Base-by-base conservation (phyloP, 2,888 invertebrate genomes). In the Stenichneumon culpator region DNA sequence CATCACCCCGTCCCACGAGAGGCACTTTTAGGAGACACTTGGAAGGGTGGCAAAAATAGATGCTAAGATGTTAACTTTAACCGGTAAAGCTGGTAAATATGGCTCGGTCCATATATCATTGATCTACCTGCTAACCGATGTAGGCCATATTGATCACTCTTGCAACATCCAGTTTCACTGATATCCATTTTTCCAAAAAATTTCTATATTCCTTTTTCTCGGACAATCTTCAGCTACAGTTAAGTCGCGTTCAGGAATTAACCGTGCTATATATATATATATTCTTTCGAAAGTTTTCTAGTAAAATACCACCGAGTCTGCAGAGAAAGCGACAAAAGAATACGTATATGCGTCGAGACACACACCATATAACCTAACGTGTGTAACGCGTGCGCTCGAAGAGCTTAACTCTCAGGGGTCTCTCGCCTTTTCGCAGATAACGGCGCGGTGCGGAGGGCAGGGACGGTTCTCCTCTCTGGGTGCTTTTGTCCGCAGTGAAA, bases 401-500 rank as follows among this genome's bases (percentile, higher is more conserved):
- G 63, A 70, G 68, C 69, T 75, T 60, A 68, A 74, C 50, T 74
- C 63, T 32, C 57, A 25, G 57, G 68, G 68, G 81, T 60, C 83
- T 50, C 52, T 63, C 57, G 54, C 70, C 63, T 72, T 79, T 44
- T 68, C 75, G 22, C 70, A 69, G 72, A 82, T 79, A 85, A 74
- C 63, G 52, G 39, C 54, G 22, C 3, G 36, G 11, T 14, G 11
- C 14, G n/a, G 50, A 7, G n/a, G 36, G 60, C 0, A 25, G 60
- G 28, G 16, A 14, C 5, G 32, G 32, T 16, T 19, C 54, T 28
- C 19, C 36, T 54, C 74, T 44, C 52, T n/a, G n/a, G 68, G 32
- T 75, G 68, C 79, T 75, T 75, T 75, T 79, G 70, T 75, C 70
- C 54, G 52, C 67, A 28, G 68, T 25, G 54, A 73, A 73, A 83